Evolutionary conservation across 2,888 invertebrate species (phyloP).

Genomic region (Neuroscelio doddi): DNA sequence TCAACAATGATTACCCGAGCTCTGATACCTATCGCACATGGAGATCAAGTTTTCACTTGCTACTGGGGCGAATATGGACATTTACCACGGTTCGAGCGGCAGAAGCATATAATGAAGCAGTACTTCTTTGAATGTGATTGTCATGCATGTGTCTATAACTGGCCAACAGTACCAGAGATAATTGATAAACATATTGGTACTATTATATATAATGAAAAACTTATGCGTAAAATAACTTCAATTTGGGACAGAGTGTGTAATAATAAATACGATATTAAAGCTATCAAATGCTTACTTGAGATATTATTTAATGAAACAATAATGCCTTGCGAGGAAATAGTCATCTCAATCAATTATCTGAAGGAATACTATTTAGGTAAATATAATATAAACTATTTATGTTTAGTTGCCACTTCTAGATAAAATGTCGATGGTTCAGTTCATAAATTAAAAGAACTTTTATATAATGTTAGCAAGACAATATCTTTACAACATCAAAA

Average conservation of each 20-base stretch:
- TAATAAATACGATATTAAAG: slow-evolving; percentile 68
- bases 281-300: slow-evolving; percentile 61
- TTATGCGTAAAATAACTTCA: slow-evolving; percentile 62
- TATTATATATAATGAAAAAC: slow-evolving; percentile 58
- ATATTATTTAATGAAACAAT: slow-evolving; percentile 59
- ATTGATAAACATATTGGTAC: slow-evolving; percentile 63
- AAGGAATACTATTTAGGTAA: slow-evolving; percentile 70
- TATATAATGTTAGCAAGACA: no score
- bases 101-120: slow-evolving; percentile 62
- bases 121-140: slow-evolving; percentile 68
- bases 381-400: no score
- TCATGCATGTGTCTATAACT: slow-evolving; percentile 60
- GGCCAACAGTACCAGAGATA: slow-evolving; percentile 65
- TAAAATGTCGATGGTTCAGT: no score
- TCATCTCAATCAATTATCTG: slow-evolving; percentile 66
- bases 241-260: slow-evolving; percentile 57
- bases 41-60: slow-evolving; percentile 68
- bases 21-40: slow-evolving; percentile 61
- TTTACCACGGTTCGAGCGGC: slow-evolving; percentile 57
- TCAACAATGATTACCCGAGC: slow-evolving; percentile 67
- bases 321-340: slow-evolving; percentile 68
- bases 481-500: no score
- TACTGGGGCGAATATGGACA: slow-evolving; percentile 68
- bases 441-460: no score
- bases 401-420: no score